Conservation (phyloP, 2,888 invertebrate genomes). For the Orgyia antiqua region DNA sequence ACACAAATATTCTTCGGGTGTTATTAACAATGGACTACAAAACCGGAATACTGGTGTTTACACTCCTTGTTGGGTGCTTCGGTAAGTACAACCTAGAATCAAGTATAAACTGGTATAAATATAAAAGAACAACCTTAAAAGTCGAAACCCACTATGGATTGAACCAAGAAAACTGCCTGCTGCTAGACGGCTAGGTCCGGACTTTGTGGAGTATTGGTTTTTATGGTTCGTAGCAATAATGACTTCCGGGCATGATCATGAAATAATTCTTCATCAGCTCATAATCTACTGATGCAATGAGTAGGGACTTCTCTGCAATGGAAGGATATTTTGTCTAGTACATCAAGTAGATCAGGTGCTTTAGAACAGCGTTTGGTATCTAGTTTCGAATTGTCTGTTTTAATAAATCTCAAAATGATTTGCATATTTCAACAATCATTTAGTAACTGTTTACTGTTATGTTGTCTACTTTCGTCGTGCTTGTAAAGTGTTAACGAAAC, state of each 20-base stretch:
- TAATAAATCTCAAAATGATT: not conserved
- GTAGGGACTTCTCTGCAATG: not conserved
- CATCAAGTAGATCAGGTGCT: not conserved
- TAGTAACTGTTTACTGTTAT: not conserved
- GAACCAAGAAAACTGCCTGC: not conserved
- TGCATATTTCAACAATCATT: not conserved
- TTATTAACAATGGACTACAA: slow-evolving; percentile 23
- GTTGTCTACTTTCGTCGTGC: not conserved
- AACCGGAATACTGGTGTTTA: slow-evolving; percentile 30
- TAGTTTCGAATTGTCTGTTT: not conserved
- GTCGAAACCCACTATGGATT: no score
- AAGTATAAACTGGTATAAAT: no score
- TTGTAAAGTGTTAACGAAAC: not conserved
- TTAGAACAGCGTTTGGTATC: not conserved
- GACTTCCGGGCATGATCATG: not conserved
- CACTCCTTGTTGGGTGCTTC: slow-evolving; percentile 39
- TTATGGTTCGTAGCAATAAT: not conserved
- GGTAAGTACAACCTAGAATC: slow-evolving; percentile 24
- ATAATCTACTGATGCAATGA: not conserved
- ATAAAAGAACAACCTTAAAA: no score
- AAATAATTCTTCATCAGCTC: not conserved
- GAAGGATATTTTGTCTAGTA: not conserved
- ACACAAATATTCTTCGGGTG: slow-evolving; percentile 13
- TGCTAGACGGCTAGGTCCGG: not conserved
- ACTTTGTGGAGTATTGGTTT: not conserved